A percentile compares a stretch with the other conserved stretches of the same genome.
Conservation (phyloP, 1,140 invertebrate species). For the Brachionus paranguensis region DNA sequence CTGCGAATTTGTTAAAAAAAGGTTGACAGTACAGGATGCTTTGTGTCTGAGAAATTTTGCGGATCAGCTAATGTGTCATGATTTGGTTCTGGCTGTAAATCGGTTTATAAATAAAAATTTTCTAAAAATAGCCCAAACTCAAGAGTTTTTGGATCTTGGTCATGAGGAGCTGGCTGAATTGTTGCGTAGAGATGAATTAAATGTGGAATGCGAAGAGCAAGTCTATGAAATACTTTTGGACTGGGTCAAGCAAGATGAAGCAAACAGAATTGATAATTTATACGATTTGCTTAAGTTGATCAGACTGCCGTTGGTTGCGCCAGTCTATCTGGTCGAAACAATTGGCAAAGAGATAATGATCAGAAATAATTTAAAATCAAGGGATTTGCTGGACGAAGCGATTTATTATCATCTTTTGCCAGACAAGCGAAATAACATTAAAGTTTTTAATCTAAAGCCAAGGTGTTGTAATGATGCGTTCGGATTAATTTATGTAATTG, state of each 20-base stretch:
- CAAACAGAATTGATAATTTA: constrained; percentile 60
- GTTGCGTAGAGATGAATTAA: constrained; percentile 70
- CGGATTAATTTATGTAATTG: constrained; percentile 80
- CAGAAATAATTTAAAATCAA: constrained; percentile 44
- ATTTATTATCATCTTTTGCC: constrained; percentile 61
- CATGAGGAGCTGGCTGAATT: constrained; percentile 67
- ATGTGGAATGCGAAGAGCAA: constrained; percentile 64
- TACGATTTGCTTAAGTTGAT: constrained; percentile 70
- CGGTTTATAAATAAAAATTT: constrained; percentile 79
- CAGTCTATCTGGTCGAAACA: constrained; percentile 73
- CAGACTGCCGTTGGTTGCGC: constrained; percentile 71
- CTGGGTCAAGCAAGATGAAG: constrained; percentile 70
- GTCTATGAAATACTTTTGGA: constrained; percentile 76
- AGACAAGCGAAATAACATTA: constrained; percentile 69
- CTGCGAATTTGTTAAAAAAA: constrained; percentile 69
- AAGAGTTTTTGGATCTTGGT: constrained; percentile 69
- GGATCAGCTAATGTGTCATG: constrained; percentile 69
- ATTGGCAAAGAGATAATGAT: constrained; percentile 77
- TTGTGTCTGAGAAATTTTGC: constrained; percentile 75
- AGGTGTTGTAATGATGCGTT: constrained; percentile 67
- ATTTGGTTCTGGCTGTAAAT: constrained; percentile 69
- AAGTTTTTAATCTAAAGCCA: constrained; percentile 68
- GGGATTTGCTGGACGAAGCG: neutral
- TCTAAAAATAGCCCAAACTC: constrained; percentile 67
- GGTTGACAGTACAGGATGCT: constrained; percentile 71